These are phyloP conservation scores for Apis cerana DNA, from an alignment of 1,140 invertebrate species.

Conservation along the genomic window DNA sequence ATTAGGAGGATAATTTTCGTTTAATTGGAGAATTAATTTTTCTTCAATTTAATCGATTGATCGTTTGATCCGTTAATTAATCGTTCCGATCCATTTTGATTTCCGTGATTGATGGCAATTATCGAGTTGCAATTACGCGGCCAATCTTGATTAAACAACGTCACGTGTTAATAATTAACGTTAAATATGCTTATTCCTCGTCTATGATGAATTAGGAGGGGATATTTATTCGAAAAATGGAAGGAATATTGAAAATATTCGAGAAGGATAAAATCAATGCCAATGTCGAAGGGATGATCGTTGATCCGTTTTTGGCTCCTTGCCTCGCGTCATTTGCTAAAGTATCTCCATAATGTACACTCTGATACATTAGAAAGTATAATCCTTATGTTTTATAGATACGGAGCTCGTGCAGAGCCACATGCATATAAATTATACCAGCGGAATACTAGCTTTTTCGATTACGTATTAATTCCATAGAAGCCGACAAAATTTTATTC, in stretches of 20 bases:
- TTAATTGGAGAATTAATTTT: too few relatives aligned
- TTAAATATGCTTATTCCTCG: not conserved
- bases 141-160: not conserved
- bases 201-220: too few relatives aligned
- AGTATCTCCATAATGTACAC: constrained; percentile 31
- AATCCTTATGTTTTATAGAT: constrained; percentile 75
- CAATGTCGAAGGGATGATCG: constrained; percentile 26
- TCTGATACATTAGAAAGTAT: constrained; percentile 72
- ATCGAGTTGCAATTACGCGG: constrained; percentile 9
- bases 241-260: too few relatives aligned
- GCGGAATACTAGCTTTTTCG: too few relatives aligned
- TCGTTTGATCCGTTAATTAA: not conserved
- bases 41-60: too few relatives aligned
- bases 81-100: not conserved
- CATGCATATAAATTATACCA: too few relatives aligned
- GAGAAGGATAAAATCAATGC: not conserved
- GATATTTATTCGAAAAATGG: too few relatives aligned
- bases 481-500: too few relatives aligned
- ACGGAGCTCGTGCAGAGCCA: not conserved
- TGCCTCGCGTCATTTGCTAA: constrained; percentile 61
- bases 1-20: too few relatives aligned
- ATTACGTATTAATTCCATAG: too few relatives aligned
- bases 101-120: not conserved
- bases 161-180: not conserved
- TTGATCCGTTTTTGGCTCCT: constrained; percentile 49